Percentiles rank a stretch among this genome's conserved stretches.
phyloP scores from a whole-genome alignment of 2,888 invertebrate species.

The Troides oblongomaculatus region DNA sequence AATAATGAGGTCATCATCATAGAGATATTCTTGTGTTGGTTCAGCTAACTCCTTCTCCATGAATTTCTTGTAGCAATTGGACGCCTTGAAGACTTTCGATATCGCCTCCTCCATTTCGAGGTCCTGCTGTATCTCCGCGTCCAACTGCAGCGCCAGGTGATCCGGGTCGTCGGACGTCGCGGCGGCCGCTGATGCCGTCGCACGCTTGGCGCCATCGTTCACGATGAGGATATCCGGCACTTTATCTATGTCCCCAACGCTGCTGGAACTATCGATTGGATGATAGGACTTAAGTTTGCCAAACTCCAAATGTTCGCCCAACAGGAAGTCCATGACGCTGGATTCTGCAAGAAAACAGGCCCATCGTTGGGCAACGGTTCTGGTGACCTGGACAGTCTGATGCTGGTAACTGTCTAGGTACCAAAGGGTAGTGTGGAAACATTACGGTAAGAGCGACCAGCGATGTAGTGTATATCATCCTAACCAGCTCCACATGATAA shows the following conservation, averaged over 20 bases:
- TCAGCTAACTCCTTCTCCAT: constrained; percentile 14
- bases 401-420: too few relatives aligned
- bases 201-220: not conserved
- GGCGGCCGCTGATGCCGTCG: not conserved
- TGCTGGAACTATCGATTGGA: too few relatives aligned
- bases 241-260: too few relatives aligned
- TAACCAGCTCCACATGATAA: too few relatives aligned
- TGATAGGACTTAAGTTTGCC: not conserved
- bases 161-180: not conserved
- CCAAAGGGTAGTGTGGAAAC: too few relatives aligned
- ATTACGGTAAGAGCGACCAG: too few relatives aligned
- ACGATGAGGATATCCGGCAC: too few relatives aligned
- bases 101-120: constrained; percentile 17
- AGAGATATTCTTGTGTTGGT: not conserved
- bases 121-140: constrained; percentile 17
- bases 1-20: constrained; percentile 6
- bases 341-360: not conserved
- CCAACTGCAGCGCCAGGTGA: constrained; percentile 9
- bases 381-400: too few relatives aligned
- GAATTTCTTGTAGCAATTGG: constrained; percentile 10
- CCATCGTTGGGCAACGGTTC: too few relatives aligned
- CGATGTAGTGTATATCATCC: too few relatives aligned
- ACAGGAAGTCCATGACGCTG: not conserved
- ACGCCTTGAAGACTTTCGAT: constrained; percentile 12
- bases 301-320: not conserved